These are phyloP conservation scores for Dicerorhinus sumatrensis DNA, from an alignment of 2,113 vertebrate genomes.

Conservation along the genomic window DNA sequence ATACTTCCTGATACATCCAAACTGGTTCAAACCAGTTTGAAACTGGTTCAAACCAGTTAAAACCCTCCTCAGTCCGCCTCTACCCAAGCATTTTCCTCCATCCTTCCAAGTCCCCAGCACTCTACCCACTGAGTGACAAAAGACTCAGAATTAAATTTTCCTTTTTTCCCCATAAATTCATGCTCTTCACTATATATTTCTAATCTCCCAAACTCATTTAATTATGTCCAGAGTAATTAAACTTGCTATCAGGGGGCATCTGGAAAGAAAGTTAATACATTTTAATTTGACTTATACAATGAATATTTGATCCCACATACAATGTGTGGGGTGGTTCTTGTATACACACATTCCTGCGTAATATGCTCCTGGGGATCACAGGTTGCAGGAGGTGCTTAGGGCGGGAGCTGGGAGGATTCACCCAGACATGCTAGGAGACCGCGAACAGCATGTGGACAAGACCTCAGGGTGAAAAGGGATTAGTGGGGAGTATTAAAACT, in stretches of 20 bases:
- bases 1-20: background rate
- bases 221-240: slow-evolving; percentile 85
- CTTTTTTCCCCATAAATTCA: slow-evolving; percentile 68
- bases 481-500: slow-evolving; percentile 15
- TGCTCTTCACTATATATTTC: slow-evolving; percentile 74
- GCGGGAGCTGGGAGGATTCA: slow-evolving; percentile 17
- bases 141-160: slow-evolving; percentile 67
- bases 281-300: slow-evolving; percentile 81
- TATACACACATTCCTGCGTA: slow-evolving; percentile 40
- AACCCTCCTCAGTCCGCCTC: background rate
- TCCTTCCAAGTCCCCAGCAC: background rate
- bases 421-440: background rate
- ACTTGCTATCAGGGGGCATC: slow-evolving; percentile 82
- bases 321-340: background rate
- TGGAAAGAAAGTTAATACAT: slow-evolving; percentile 83
- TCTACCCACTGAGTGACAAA: slow-evolving; percentile 34
- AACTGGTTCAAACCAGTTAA: background rate
- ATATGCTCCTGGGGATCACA: background rate
- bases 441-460: background rate
- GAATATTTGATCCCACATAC: slow-evolving; percentile 61
- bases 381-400: background rate
- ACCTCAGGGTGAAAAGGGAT: background rate
- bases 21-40: background rate
- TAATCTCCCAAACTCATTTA: slow-evolving; percentile 82
- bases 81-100: background rate